Evolutionary conservation across 2,888 invertebrate species (phyloP), one percentile per base, ranked within the genome.

Genomic region (Nyleta sp.): DNA sequence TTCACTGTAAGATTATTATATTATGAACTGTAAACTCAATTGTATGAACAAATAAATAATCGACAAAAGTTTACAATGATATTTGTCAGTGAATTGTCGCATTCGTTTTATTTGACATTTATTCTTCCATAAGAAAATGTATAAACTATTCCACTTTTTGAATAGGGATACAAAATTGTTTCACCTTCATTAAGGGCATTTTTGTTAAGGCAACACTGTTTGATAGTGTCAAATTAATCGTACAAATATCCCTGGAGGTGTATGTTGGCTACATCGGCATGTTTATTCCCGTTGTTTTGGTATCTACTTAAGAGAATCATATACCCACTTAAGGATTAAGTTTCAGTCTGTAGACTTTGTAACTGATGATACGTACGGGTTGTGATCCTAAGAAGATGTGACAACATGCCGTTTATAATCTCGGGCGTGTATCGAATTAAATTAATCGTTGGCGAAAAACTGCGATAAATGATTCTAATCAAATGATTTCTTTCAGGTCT

Each of bases 401-500:
- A 50, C 50, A 57, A 50, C 52, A 42, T 31, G 24, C 13, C 42
- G 20, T 42, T 31, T 13, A 20, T 52, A 42, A 52, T 64, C 52
- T 31, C 4, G 17, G 24, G 6, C 15, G 17, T 31, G 13, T 18
- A 52, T 31, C 52, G 24, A 40, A 13, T 42, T 24, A 40, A 67
- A 38, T 48, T 38, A 55, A 38, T 48, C 20, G 46, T 13, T 22
- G n/a, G 5, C 31, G 18, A 52, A 52, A 2, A 2, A 11, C 11
- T 20, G 1, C 0, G 24, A 2, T 33, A 52, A 38, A 22, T 22
- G 10, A 22, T 35, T 17, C n/a, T 22, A 24, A n/a, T n/a, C n/a
- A n/a, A n/a, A n/a, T n/a, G n/a, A n/a, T 40, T 13, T 11, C n/a
- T 71, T 71, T 10, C 62, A 71, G 71, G 60, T 62, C 60, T 76